Evolutionary conservation across 2,888 invertebrate genomes (phyloP).

Genomic region (Synanthedon vespiformis): DNA sequence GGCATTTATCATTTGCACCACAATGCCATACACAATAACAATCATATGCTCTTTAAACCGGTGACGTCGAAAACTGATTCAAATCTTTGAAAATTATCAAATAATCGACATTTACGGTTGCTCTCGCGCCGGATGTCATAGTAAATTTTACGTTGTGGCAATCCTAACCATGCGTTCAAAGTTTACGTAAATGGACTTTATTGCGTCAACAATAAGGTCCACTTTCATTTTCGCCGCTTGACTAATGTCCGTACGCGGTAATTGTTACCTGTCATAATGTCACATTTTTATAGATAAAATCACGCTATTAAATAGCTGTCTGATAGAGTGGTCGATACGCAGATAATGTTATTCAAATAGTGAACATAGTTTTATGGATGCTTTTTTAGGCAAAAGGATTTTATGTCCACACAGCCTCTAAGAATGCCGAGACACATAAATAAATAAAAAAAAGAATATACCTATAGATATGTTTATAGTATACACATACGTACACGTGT

Average conservation of each 20-base stretch:
- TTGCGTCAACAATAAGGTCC: too few species aligned
- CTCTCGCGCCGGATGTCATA: conserved; percentile 59
- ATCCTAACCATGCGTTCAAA: not conserved
- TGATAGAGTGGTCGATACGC: conserved; percentile 48
- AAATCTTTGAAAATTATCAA: conserved; percentile 64
- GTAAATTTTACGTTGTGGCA: not conserved
- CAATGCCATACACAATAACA: too few species aligned
- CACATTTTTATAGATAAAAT: conserved; percentile 37
- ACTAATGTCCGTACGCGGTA: conserved; percentile 33
- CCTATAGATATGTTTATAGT: too few species aligned
- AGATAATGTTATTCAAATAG: conserved; percentile 1
- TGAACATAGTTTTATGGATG: not conserved
- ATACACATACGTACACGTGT: too few species aligned
- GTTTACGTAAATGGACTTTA: too few species aligned
- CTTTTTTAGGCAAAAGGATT: not conserved
- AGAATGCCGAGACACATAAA: too few species aligned
- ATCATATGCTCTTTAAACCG: not conserved
- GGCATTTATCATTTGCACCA: too few species aligned
- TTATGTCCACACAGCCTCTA: not conserved
- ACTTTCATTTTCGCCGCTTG: too few species aligned
- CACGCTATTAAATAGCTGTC: conserved; percentile 45
- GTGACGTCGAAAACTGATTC: conserved; percentile 44
- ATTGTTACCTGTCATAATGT: conserved; percentile 63
- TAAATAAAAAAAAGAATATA: too few species aligned
- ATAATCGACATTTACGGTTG: conserved; percentile 45